phyloP scores from a whole-genome alignment of 2,888 invertebrate species.

The Drosophila melanosoma region DNA sequence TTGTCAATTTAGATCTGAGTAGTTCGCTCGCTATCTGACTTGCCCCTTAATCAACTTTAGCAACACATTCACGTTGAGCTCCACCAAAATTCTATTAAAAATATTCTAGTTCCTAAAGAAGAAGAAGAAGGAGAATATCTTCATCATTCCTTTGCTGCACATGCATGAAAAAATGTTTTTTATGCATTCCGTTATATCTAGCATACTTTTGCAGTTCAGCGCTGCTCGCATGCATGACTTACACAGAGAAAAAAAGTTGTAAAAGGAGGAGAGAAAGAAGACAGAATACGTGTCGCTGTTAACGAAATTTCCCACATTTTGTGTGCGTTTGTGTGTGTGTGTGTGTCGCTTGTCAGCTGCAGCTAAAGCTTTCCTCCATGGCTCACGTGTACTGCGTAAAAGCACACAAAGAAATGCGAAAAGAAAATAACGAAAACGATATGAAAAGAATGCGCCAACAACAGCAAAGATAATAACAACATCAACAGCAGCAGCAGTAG shows the following conservation, averaged over 20 bases:
- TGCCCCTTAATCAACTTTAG: constrained; percentile 49
- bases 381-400: constrained; percentile 42
- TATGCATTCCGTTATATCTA: constrained; percentile 68
- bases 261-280: constrained; percentile 14
- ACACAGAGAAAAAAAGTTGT: constrained; percentile 36
- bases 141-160: constrained; percentile 2
- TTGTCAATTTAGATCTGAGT: constrained; percentile 72
- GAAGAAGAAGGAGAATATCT: background rate
- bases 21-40: constrained; percentile 12
- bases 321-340: constrained; percentile 2
- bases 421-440: background rate
- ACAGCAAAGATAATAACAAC: constrained; percentile 20
- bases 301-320: constrained; percentile 52
- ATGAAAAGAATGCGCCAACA: constrained; percentile 1
- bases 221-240: constrained; percentile 2
- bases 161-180: constrained; percentile 60
- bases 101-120: background rate
- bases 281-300: constrained; percentile 43
- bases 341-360: constrained; percentile 44
- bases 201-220: constrained; percentile 64
- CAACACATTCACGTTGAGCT: constrained; percentile 6
- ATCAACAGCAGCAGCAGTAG: constrained; percentile 34
- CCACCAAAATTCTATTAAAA: constrained; percentile 24
- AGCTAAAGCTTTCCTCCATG: constrained; percentile 15
- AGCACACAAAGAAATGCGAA: constrained; percentile 1